A percentile compares a stretch with the other conserved stretches of the same genome.
Conservation (phyloP, 1,140 invertebrate genomes). For the Aphaenogaster ashmeadi region DNA sequence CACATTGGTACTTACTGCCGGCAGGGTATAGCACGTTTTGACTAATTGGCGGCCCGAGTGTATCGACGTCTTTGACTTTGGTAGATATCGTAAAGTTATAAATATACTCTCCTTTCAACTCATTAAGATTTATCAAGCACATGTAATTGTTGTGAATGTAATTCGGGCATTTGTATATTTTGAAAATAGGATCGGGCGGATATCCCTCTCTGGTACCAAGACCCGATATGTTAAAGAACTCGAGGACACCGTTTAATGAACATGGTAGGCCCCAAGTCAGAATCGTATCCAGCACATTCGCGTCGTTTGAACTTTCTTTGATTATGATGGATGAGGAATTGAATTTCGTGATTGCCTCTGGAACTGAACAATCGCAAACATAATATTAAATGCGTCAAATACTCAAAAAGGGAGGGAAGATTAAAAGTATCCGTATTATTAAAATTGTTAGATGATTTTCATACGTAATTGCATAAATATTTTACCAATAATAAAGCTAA, state of each 20-base stretch:
- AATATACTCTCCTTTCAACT: conserved; percentile 78
- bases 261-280: conserved; percentile 81
- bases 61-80: conserved; percentile 65
- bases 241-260: conserved; percentile 75
- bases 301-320: conserved; percentile 61
- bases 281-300: conserved; percentile 76
- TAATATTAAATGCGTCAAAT: conserved; percentile 17
- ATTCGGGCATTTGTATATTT: not conserved
- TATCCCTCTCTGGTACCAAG: conserved; percentile 72
- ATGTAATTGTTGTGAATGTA: conserved; percentile 59
- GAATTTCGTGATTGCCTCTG: conserved; percentile 76
- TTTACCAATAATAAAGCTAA: not conserved
- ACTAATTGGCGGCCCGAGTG: conserved; percentile 59
- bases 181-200: conserved; percentile 47
- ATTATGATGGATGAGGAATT: conserved; percentile 59
- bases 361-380: conserved; percentile 70
- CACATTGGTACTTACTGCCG: conserved; percentile 78
- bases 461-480: conserved; percentile 6
- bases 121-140: conserved; percentile 70
- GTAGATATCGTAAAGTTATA: conserved; percentile 78
- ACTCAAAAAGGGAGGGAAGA: not conserved
- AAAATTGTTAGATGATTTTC: not conserved
- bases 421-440: not conserved
- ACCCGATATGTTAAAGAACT: conserved; percentile 75
- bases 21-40: conserved; percentile 76